Percentiles rank a stretch among this genome's conserved stretches.
Evolutionary conservation across 2,797 vertebrate genomes (phyloP).

Genomic region (Syngnathus rostellatus): DNA sequence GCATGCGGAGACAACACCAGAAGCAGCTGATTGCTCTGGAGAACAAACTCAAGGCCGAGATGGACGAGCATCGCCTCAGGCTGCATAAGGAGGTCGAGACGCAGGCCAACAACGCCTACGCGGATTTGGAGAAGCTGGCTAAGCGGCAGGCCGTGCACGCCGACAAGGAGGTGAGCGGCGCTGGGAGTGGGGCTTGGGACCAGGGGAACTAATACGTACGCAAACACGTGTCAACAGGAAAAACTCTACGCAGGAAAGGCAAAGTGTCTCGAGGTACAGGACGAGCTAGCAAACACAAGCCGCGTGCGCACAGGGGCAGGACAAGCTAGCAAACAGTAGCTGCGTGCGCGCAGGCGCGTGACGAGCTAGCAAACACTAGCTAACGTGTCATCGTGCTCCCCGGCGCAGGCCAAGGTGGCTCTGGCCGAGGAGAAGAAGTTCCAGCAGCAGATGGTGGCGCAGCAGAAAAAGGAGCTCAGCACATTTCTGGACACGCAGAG

Average conservation of each 20-base stretch:
- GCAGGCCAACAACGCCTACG: conserved; percentile 98
- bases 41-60: conserved; percentile 99
- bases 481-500: conserved; percentile 98
- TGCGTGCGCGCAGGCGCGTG: too few relatives aligned
- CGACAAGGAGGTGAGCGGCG: conserved; percentile 86
- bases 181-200: too few relatives aligned
- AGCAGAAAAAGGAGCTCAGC: conserved; percentile 99
- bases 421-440: conserved; percentile 95
- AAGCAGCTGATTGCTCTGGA: conserved; percentile 99
- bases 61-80: conserved; percentile 98
- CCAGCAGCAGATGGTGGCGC: conserved; percentile 96
- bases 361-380: too few relatives aligned
- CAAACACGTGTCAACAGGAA: too few relatives aligned
- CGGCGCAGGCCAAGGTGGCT: conserved; percentile 82
- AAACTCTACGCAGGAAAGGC: too few relatives aligned
- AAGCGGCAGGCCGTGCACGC: conserved; percentile 89
- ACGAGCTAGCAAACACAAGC: too few relatives aligned
- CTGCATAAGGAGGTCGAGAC: conserved; percentile 99
- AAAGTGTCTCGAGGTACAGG: too few relatives aligned
- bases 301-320: too few relatives aligned
- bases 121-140: conserved; percentile 98
- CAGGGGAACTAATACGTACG: too few relatives aligned
- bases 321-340: too few relatives aligned
- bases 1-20: conserved; percentile 99
- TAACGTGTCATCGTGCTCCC: background rate